Evolutionary conservation across 2,113 vertebrate species (phyloP).

Genomic region (Rhinopomastus cyanomelas): DNA sequence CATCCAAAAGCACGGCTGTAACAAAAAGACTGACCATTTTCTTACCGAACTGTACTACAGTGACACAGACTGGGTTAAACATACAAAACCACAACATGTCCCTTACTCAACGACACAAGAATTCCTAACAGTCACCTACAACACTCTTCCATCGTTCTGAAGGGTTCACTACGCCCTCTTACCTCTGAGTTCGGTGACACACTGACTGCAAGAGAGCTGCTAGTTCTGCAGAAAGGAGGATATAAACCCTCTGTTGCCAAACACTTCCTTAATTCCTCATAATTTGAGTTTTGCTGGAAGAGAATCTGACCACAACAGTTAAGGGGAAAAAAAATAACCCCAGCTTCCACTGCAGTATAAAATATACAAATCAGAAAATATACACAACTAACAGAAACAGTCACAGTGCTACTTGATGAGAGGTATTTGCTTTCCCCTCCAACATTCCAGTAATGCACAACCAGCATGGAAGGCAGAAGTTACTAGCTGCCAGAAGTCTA

Average conservation of each 20-base stretch:
- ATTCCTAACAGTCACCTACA: neutral
- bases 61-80: neutral
- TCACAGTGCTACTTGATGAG: conserved; percentile 72
- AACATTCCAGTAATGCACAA: conserved; percentile 81
- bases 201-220: neutral
- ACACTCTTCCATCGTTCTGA: neutral
- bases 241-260: conserved; percentile 19
- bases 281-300: conserved; percentile 67
- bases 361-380: conserved; percentile 77
- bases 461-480: conserved; percentile 78
- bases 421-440: conserved; percentile 61
- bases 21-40: neutral
- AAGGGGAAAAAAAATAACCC: conserved; percentile 43
- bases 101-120: neutral
- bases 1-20: neutral
- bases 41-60: neutral
- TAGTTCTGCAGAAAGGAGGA: conserved; percentile 12
- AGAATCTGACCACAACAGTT: conserved; percentile 70
- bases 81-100: neutral
- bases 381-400: conserved; percentile 78
- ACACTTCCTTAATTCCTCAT: conserved; percentile 61
- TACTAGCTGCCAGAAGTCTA: conserved; percentile 80
- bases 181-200: neutral
- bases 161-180: neutral
- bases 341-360: conserved; percentile 62